phyloP scores from a whole-genome alignment of 2,113 vertebrate genomes.

The Micronycteris hirsuta region DNA sequence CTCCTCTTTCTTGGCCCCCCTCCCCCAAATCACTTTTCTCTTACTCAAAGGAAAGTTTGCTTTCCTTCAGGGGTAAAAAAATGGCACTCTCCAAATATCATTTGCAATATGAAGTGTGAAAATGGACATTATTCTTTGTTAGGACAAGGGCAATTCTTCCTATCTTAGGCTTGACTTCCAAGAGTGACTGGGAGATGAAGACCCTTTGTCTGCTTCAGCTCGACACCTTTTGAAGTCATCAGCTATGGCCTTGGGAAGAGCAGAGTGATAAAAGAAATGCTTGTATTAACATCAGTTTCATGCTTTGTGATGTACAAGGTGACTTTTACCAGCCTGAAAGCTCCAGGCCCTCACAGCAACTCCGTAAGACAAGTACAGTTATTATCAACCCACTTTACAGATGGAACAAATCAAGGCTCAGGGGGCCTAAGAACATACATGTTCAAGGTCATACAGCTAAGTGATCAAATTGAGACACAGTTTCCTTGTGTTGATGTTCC shows the following conservation, averaged over 20 bases:
- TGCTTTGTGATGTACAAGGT: neutral
- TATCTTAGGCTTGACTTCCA: slow-evolving; percentile 16
- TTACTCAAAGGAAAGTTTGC: slow-evolving; percentile 52
- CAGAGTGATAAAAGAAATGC: slow-evolving; percentile 39
- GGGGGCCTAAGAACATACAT: neutral
- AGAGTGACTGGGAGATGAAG: neutral
- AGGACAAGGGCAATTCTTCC: slow-evolving; percentile 24
- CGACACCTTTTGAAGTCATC: slow-evolving; percentile 19
- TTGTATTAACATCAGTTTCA: neutral
- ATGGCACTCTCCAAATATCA: slow-evolving; percentile 18
- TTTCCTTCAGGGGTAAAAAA: neutral
- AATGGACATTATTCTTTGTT: slow-evolving; percentile 40
- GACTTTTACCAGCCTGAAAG: neutral
- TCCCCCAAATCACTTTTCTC: slow-evolving; percentile 26
- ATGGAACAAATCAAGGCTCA: neutral
- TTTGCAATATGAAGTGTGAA: slow-evolving; percentile 44
- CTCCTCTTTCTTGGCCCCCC: neutral
- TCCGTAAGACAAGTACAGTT: neutral
- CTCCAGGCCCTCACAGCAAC: neutral
- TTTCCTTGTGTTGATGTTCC: neutral
- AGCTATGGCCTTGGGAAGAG: slow-evolving; percentile 14
- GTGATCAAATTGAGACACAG: neutral
- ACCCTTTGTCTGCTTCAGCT: neutral
- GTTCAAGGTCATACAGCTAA: neutral
- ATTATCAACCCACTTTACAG: neutral